These are phyloP conservation scores for Calidris pugnax DNA, from an alignment of 2,113 vertebrate genomes.

Conservation along the genomic window DNA sequence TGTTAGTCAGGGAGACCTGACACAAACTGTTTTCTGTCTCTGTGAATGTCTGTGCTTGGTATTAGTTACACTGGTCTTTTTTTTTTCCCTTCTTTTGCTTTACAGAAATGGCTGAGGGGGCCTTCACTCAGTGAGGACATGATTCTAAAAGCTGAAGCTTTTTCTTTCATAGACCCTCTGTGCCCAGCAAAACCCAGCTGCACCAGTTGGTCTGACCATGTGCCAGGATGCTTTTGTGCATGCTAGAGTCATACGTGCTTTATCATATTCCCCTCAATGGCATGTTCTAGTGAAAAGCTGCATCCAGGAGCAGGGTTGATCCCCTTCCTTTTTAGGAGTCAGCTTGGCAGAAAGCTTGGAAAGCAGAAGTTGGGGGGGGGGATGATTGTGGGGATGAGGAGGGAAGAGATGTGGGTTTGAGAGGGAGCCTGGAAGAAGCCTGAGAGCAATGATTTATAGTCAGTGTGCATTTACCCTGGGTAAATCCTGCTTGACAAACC, in stretches of 20 bases:
- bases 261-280: neutral
- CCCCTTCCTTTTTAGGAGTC: neutral
- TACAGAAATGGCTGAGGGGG: neutral
- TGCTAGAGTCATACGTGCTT: neutral
- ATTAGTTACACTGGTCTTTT: neutral
- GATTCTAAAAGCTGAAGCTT: neutral
- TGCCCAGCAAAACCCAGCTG: neutral
- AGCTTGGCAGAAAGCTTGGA: neutral
- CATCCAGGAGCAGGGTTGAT: neutral
- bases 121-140: neutral
- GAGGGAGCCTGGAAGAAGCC: neutral
- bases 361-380: neutral
- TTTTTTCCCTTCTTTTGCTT: neutral
- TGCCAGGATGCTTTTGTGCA: neutral
- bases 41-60: neutral
- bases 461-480: neutral
- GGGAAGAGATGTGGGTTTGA: neutral
- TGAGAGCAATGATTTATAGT: neutral
- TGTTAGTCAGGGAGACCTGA: neutral
- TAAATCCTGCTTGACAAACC: neutral
- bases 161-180: neutral
- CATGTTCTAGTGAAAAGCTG: neutral
- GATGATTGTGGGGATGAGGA: neutral
- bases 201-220: neutral
- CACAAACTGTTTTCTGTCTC: neutral